Evolutionary conservation across 1,140 invertebrate genomes (phyloP), one percentile per base, ranked within the genome.

Genomic region (Drosophila pectinifera): DNA sequence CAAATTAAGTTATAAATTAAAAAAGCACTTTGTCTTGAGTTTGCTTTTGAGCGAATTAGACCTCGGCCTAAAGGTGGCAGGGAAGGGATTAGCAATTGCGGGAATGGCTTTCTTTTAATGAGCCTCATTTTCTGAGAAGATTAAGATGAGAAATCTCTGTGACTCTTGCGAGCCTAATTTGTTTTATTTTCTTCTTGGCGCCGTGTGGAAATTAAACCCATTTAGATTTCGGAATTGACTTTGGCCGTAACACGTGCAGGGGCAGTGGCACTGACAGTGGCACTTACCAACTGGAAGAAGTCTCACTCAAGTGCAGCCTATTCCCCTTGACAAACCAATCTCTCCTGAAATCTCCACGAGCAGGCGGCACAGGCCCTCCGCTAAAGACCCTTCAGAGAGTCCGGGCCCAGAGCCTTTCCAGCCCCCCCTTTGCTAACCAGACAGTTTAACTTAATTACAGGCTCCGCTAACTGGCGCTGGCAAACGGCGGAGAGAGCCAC

Each of bases 371-470:
- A 26, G 26, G 20, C 54, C 20, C 24, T 13, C 31, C 63, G 38
- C 20, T 70, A 26, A 22, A 10, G 18, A 36, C 18, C 34, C 64
- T 31, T 67, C 49, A 16, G 11, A 54, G 11, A 10, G 57, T 20
- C 10, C 41, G 14, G 22, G 36, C 16, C 43, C 34, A 28, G 7
- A 39, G 36, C 41, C 51, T 18, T 54, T 28, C 13, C 39, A 14
- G 3, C 26, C 54, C 18, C n/a, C 36, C 39, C 20, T 38, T 36
- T 36, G 53, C 73, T 53, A 70, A 54, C 42, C 82, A 74, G 69
- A 65, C 76, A 83, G 67, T 83, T 89, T 80, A 86, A 89, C 84
- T 86, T 89, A 89, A 86, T 88, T 88, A 86, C 75, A 64, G 79
- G 41, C 70, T 61, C 79, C 63, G 75, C 62, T 70, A 78, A 85